Percentiles rank a stretch among this genome's conserved stretches.
Evolutionary conservation across 2,113 vertebrate genomes (phyloP).

Genomic region (Vulpes vulpes): DNA sequence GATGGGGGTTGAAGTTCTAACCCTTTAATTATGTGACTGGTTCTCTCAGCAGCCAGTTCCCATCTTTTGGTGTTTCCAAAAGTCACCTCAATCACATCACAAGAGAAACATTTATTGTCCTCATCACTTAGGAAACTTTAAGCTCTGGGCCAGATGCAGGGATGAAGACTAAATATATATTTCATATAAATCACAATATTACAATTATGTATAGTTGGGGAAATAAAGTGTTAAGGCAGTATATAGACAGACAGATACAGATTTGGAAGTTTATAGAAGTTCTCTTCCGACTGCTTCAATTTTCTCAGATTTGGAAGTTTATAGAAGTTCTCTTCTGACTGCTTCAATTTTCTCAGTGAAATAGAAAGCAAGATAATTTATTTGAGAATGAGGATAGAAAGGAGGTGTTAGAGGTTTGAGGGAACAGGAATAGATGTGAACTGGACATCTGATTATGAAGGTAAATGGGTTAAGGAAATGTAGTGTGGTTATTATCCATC

Average conservation of each 20-base stretch:
- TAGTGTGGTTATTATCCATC: neutral
- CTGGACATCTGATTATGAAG: neutral
- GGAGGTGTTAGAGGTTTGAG: neutral
- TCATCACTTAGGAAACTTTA: neutral
- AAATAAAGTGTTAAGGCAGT: neutral
- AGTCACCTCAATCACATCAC: neutral
- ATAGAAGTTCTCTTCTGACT: neutral
- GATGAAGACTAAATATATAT: neutral
- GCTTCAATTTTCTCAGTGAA: neutral
- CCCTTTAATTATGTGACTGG: neutral
- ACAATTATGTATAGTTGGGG: neutral
- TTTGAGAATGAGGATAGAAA: neutral
- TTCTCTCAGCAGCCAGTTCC: neutral
- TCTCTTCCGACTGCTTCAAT: neutral
- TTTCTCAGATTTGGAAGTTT: neutral
- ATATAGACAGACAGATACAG: accelerated
- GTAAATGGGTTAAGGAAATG: neutral
- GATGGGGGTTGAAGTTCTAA: neutral
- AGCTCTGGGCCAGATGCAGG: neutral
- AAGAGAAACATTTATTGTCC: neutral
- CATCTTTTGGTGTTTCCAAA: neutral
- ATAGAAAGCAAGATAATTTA: neutral
- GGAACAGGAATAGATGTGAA: neutral
- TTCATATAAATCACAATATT: neutral
- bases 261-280: neutral